phyloP scores from a whole-genome alignment of 1,140 invertebrate genomes.

The Drosophila trapezifrons region DNA sequence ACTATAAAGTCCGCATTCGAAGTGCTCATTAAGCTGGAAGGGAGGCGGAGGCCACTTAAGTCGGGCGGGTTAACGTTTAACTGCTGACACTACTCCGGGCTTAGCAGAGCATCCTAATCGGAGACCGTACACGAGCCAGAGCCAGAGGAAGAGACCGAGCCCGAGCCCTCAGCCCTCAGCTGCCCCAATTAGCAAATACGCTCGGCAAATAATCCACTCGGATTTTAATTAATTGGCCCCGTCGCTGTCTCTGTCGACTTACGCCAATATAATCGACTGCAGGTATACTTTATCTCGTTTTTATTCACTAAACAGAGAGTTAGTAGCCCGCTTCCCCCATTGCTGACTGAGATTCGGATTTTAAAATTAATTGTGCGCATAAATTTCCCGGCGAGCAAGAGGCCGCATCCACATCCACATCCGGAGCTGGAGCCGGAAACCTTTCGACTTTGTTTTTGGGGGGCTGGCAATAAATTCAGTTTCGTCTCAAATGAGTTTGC shows the following conservation, averaged over 20 bases:
- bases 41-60: conserved; percentile 58
- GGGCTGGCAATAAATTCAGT: conserved; percentile 70
- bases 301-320: conserved; percentile 22
- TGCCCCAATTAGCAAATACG: conserved; percentile 72
- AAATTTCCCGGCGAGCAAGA: conserved; percentile 50
- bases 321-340: conserved; percentile 21
- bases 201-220: conserved; percentile 56
- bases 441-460: conserved; percentile 50
- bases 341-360: conserved; percentile 71
- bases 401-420: conserved; percentile 26
- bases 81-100: conserved; percentile 36
- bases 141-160: too few relatives aligned
- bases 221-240: conserved; percentile 69
- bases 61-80: conserved; percentile 49
- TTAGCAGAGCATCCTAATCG: conserved; percentile 47
- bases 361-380: conserved; percentile 81
- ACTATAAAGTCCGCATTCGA: conserved; percentile 69
- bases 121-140: too few relatives aligned
- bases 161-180: background rate
- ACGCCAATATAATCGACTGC: conserved; percentile 59
- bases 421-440: conserved; percentile 41
- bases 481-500: conserved; percentile 73
- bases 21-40: conserved; percentile 69
- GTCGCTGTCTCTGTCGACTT: conserved; percentile 5
- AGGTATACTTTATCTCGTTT: conserved; percentile 46